Conservation (phyloP, 2,113 vertebrate species). For the Oreochromis spilurus region DNA sequence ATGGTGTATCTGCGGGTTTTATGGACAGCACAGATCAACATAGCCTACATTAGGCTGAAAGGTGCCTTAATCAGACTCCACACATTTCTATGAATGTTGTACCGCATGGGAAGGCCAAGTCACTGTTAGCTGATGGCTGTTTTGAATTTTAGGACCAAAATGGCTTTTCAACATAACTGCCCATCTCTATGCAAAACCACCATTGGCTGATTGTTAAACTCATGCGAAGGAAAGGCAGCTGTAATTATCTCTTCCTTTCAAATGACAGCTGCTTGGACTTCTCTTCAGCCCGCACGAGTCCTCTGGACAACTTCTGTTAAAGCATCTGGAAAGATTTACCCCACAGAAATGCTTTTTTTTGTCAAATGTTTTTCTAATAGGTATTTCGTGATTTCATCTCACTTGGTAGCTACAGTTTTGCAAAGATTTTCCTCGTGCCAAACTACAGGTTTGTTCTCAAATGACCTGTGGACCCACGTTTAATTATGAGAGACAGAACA, state of each 20-base stretch:
- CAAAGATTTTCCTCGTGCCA: neutral
- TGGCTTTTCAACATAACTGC: neutral
- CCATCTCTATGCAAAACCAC: neutral
- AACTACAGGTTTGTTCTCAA: neutral
- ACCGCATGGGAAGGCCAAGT: neutral
- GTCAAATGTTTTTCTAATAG: neutral
- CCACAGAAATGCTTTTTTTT: neutral
- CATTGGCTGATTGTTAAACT: constrained; percentile 9
- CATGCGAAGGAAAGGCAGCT: neutral
- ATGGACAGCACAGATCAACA: neutral
- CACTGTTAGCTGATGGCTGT: neutral
- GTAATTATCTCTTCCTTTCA: constrained; percentile 29
- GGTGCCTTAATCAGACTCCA: neutral
- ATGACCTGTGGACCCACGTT: neutral
- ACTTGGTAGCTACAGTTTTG: neutral
- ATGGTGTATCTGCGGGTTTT: neutral
- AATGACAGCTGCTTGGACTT: constrained; percentile 21
- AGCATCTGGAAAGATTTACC: constrained; percentile 47
- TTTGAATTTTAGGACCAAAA: constrained; percentile 5
- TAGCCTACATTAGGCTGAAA: neutral
- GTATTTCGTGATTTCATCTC: constrained; percentile 3
- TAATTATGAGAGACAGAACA: neutral
- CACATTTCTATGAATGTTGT: neutral
- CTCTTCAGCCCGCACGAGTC: neutral
- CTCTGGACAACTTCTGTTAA: neutral